phyloP scores from a whole-genome alignment of 2,888 invertebrate genomes.

The Pocota personata region DNA sequence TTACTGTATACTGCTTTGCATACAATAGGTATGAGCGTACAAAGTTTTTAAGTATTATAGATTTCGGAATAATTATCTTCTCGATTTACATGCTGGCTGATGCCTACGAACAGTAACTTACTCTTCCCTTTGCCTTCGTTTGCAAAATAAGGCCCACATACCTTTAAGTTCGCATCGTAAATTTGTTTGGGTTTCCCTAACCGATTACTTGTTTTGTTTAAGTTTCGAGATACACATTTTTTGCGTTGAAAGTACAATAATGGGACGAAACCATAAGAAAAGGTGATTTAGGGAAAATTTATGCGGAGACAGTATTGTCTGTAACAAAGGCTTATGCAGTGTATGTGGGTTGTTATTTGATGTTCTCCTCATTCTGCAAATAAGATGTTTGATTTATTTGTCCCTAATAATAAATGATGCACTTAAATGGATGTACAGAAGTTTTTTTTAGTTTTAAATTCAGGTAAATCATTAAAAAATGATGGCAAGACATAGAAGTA shows the following conservation, averaged over 20 bases:
- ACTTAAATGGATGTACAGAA: neutral
- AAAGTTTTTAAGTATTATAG: neutral
- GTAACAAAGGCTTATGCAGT: neutral
- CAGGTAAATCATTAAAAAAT: neutral
- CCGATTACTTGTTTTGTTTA: conserved; percentile 27
- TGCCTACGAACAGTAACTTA: neutral
- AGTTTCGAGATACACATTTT: conserved; percentile 10
- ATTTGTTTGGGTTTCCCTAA: conserved; percentile 13
- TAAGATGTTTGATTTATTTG: neutral
- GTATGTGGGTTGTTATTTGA: neutral
- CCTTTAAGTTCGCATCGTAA: neutral
- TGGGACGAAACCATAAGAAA: neutral
- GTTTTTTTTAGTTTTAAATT: too few species aligned
- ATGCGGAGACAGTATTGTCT: conserved; percentile 3
- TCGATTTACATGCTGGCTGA: conserved; percentile 10
- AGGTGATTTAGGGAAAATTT: conserved; percentile 30
- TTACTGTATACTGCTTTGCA: neutral
- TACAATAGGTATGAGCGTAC: neutral
- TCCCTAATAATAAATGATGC: conserved; percentile 8
- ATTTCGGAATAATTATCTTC: conserved; percentile 13
- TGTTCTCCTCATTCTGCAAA: neutral
- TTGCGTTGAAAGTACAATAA: conserved; percentile 9
- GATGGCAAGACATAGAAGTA: neutral
- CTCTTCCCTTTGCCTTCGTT: neutral
- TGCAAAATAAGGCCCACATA: neutral